Evolutionary conservation across 2,888 invertebrate species (phyloP), one percentile per base, ranked within the genome.

Genomic region (Agapetus fuscipes): DNA sequence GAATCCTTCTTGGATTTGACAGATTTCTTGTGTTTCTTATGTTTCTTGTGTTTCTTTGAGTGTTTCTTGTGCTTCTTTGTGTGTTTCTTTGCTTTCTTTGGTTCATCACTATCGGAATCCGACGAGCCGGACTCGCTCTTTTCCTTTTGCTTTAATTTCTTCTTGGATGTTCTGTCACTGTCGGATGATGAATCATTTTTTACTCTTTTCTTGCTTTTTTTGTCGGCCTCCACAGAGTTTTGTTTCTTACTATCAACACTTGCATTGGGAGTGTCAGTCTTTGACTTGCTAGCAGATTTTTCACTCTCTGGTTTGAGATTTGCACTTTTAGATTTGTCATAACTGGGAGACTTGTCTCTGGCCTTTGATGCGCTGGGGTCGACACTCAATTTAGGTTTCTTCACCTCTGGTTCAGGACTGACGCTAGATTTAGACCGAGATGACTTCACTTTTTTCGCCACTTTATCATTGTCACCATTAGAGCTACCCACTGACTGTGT

Each of bases 11-110:
- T 80, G 63, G 77, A 78, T 59, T 82, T 82, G 3, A 66, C 66
- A 2, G 62, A 45, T 46, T 68, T 68, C 61, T 82, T 78, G 55
- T 83, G 80, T 59, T 82, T 83, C 66, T 81, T 82, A 60, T 84
- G 85, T 61, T 84, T 84, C 70, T 84, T 84, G 57, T 84, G 83
- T 56, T 85, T 84, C 58, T 86, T 86, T 61, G 85, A 85, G 62
- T 86, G 86, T 59, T 87, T 87, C 69, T 86, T 87, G 53, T 83
- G 83, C 56, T 87, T 87, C 58, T 86, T 87, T 54, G 81, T 76
- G 54, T 83, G 83, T 56, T 81, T 76, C 54, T 72, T 81, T 13
- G 75, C 74, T 50, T 78, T 77, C 45, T 76, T 74, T 40, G 72
- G 73, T 44, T 71, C 66, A 46, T 79, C 78, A 48, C 75, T 78